phyloP scores from a whole-genome alignment of 2,888 invertebrate species.

The Eubasilissa splendida region DNA sequence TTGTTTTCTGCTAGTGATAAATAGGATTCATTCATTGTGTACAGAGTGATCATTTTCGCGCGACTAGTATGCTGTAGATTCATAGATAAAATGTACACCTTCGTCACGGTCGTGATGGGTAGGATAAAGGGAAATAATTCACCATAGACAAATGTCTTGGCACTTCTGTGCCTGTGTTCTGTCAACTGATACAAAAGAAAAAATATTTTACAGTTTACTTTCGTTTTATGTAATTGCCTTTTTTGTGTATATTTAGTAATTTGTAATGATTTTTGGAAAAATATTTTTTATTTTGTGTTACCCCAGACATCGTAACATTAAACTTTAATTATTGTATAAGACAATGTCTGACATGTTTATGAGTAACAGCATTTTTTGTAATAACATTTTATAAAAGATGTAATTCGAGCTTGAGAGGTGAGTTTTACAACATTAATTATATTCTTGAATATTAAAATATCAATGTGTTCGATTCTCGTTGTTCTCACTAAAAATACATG shows the following conservation, averaged over 20 bases:
- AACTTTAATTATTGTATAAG: neutral
- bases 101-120: slow-evolving; percentile 6
- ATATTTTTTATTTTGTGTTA: neutral
- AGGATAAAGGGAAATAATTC: neutral
- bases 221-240: slow-evolving; percentile 34
- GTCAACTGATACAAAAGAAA: slow-evolving; percentile 37
- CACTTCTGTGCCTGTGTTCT: slow-evolving; percentile 25
- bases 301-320: neutral
- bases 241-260: slow-evolving; percentile 2
- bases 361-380: slow-evolving; percentile 19
- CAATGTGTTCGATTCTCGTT: neutral
- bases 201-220: slow-evolving; percentile 31
- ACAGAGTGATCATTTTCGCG: too few species aligned
- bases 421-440: neutral
- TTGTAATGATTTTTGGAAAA: slow-evolving; percentile 30
- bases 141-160: neutral
- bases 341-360: slow-evolving; percentile 34
- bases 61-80: too few species aligned
- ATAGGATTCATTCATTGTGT: too few species aligned
- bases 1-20: too few species aligned
- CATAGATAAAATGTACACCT: neutral
- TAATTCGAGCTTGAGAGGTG: slow-evolving; percentile 44
- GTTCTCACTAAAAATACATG: neutral
- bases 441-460: neutral
- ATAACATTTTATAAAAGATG: slow-evolving; percentile 40